A percentile compares a stretch with the other conserved stretches of the same genome.
Conservation (phyloP, 2,888 invertebrate genomes). For the Arenicola marina region DNA sequence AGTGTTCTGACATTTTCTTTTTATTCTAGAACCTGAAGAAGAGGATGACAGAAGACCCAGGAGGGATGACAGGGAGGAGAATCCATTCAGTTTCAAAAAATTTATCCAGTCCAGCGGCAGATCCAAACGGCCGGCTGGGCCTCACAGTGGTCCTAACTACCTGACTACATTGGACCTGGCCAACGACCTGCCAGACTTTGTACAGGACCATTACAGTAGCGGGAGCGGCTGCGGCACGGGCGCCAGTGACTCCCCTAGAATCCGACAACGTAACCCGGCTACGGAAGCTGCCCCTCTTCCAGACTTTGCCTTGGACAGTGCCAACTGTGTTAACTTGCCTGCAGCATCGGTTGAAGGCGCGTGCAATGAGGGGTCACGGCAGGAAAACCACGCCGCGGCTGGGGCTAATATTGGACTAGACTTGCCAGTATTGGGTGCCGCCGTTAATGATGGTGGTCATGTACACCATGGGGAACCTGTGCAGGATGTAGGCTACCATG, state of each 20-base stretch:
- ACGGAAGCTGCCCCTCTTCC: slow-evolving; percentile 34
- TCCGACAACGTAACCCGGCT: background rate
- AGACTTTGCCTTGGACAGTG: slow-evolving; percentile 43
- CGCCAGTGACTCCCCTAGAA: background rate
- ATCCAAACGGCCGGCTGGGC: background rate
- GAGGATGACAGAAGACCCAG: too few species aligned
- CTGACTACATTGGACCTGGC: slow-evolving; percentile 41
- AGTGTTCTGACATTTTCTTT: too few species aligned
- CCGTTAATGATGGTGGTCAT: background rate
- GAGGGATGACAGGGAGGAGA: slow-evolving; percentile 26
- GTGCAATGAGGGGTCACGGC: too few species aligned
- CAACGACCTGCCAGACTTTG: slow-evolving; percentile 57
- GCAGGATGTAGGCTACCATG: too few species aligned
- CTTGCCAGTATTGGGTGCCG: background rate
- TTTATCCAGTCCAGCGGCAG: slow-evolving; percentile 39
- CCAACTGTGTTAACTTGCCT: background rate
- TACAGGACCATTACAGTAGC: slow-evolving; percentile 45
- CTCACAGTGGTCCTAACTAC: background rate
- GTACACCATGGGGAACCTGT: too few species aligned
- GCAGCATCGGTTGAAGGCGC: too few species aligned
- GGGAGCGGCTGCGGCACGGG: background rate
- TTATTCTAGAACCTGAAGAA: background rate
- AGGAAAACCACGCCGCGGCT: too few species aligned
- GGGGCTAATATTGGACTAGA: too few species aligned
- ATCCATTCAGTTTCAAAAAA: slow-evolving; percentile 59